phyloP scores from a whole-genome alignment of 2,797 vertebrate genomes.

The Gallinago nigripennis region DNA sequence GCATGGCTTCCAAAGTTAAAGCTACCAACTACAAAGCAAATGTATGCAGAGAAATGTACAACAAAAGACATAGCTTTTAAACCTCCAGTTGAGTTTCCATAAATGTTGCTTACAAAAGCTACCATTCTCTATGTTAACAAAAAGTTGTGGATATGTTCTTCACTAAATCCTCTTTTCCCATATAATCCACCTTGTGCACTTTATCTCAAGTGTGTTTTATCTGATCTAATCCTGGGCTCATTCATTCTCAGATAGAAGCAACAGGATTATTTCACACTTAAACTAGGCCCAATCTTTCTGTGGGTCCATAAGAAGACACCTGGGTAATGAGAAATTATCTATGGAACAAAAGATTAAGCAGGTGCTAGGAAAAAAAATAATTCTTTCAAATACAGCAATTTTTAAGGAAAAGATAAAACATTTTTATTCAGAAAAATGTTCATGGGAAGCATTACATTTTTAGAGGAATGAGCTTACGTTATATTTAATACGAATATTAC shows the following conservation, averaged over 20 bases:
- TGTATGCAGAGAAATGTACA: slow-evolving; percentile 91
- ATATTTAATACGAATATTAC: neutral
- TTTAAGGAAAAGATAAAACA: slow-evolving; percentile 58
- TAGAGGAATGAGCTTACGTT: neutral
- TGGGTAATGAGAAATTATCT: slow-evolving; percentile 78
- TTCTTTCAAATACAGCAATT: slow-evolving; percentile 64
- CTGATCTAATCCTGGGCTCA: slow-evolving; percentile 93
- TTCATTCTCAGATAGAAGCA: slow-evolving; percentile 89
- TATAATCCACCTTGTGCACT: slow-evolving; percentile 97
- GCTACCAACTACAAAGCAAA: slow-evolving; percentile 88
- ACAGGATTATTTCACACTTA: slow-evolving; percentile 95
- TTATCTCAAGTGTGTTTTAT: slow-evolving; percentile 98
- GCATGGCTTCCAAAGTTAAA: slow-evolving; percentile 90
- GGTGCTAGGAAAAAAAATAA: slow-evolving; percentile 60
- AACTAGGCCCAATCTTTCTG: slow-evolving; percentile 88
- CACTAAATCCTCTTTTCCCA: slow-evolving; percentile 99
- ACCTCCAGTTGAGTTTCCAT: slow-evolving; percentile 93
- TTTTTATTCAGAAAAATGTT: slow-evolving; percentile 31
- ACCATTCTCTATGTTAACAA: slow-evolving; percentile 93
- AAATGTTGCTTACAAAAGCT: slow-evolving; percentile 91
- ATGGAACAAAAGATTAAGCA: slow-evolving; percentile 75
- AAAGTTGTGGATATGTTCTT: slow-evolving; percentile 97
- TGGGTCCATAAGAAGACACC: slow-evolving; percentile 77
- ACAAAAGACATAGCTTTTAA: slow-evolving; percentile 98
- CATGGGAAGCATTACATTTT: slow-evolving; percentile 18